Conservation (phyloP, 1,140 invertebrate species). For the Drosophila ercepeae region DNA sequence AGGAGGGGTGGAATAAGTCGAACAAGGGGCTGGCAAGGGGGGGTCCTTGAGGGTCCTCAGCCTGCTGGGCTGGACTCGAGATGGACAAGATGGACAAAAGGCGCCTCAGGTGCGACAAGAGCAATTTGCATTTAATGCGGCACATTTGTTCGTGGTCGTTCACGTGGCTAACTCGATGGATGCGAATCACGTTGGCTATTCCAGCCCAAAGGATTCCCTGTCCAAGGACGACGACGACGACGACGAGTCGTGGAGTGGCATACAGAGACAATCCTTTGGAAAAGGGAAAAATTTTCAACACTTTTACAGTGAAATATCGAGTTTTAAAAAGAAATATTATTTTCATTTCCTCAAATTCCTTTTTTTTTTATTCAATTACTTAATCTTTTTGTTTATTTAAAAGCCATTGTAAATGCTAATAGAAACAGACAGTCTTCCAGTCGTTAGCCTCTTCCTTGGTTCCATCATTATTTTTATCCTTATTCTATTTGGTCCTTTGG, state of each 20-base stretch:
- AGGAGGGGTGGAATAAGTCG: neutral
- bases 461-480: too few relatives aligned
- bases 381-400: conserved; percentile 65
- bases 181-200: conserved; percentile 29
- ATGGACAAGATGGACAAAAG: conserved; percentile 6
- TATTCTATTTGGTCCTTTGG: conserved; percentile 10
- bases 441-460: neutral
- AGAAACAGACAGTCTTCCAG: neutral
- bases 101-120: conserved; percentile 53
- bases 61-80: neutral
- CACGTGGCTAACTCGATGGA: conserved; percentile 37
- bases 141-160: conserved; percentile 56
- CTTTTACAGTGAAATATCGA: too few relatives aligned
- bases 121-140: conserved; percentile 68
- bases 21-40: neutral
- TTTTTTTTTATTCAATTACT: conserved; percentile 39
- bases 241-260: too few relatives aligned
- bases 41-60: neutral
- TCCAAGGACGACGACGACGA: too few relatives aligned
- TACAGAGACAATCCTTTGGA: too few relatives aligned
- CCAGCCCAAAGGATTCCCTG: neutral
- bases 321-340: too few relatives aligned
- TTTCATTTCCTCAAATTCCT: neutral
- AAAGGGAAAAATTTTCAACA: too few relatives aligned
- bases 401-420: conserved; percentile 37